Conservation (phyloP, 2,797 vertebrate genomes). For the Hyperoplus immaculatus region DNA sequence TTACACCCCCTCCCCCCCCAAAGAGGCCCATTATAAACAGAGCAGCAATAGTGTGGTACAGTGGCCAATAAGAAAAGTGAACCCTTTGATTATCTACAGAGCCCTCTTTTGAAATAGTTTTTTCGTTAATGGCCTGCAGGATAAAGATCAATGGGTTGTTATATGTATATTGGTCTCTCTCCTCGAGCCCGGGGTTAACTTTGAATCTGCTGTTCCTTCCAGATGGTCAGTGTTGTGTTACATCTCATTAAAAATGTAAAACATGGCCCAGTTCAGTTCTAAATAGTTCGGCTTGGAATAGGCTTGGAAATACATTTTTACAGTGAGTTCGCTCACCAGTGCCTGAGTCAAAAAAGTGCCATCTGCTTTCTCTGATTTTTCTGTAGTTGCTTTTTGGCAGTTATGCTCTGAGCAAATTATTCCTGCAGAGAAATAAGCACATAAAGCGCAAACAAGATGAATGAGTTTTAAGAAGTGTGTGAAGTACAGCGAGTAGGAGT, state of each 20-base stretch:
- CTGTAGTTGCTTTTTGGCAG: slow-evolving; percentile 34
- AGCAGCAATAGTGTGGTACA: slow-evolving; percentile 58
- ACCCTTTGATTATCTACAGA: slow-evolving; percentile 63
- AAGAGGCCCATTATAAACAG: slow-evolving; percentile 58
- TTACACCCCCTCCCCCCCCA: slow-evolving; percentile 29
- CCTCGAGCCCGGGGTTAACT: slow-evolving; percentile 28
- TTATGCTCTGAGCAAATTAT: slow-evolving; percentile 13
- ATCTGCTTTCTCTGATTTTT: slow-evolving; percentile 55
- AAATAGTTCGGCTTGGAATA: slow-evolving; percentile 47
- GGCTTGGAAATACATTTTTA: slow-evolving; percentile 24
- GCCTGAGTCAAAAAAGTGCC: slow-evolving; percentile 48
- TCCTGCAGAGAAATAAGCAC: slow-evolving; percentile 31
- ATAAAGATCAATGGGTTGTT: slow-evolving; percentile 62
- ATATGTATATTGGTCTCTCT: slow-evolving; percentile 31
- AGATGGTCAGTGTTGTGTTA: slow-evolving; percentile 64
- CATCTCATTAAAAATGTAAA: slow-evolving; percentile 63
- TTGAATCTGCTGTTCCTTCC: slow-evolving; percentile 43
- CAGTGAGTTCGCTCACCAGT: slow-evolving; percentile 29
- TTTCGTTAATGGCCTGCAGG: slow-evolving; percentile 61
- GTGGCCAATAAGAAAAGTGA: slow-evolving; percentile 55
- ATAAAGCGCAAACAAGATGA: slow-evolving; percentile 38
- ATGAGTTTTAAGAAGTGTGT: slow-evolving; percentile 21
- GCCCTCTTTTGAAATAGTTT: slow-evolving; percentile 53
- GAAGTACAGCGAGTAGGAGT: slow-evolving; percentile 27
- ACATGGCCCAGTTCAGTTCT: slow-evolving; percentile 40